Evolutionary conservation across 2,113 vertebrate genomes (phyloP), one percentile per base, ranked within the genome.

Genomic region (Mesembrinibis cayennensis): DNA sequence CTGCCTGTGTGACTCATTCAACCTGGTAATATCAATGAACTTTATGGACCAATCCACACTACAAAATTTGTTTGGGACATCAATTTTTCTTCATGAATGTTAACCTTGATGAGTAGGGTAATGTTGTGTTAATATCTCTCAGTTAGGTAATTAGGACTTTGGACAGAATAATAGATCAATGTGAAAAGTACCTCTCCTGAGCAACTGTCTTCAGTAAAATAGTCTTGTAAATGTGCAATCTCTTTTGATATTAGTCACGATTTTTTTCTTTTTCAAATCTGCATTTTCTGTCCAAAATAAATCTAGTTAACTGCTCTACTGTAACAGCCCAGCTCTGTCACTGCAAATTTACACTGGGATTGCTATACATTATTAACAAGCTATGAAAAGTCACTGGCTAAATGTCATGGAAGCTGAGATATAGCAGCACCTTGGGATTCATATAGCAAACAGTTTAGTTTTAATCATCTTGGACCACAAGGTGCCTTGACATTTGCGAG

Each of bases 281-380:
- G 84, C 77, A 95, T 97, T 98, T 97, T 97, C 93, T 93, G 81
- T 96, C 66, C 91, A 94, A 95, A 97, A 98, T 98, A 98, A 98
- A 98, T 98, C 97, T 98, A 95, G 71, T 97, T 98, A 98, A 98
- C 96, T 96, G 89, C 87, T 96, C 32, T 83, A 95, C 91, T 97
- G 89, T 95, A 97, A 97, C 97, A 87, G 87, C 49, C 94, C 84
- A 96, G 63, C 94, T 97, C 96, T 97, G 90, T 97, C 97, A 97
- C 76, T 94, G 95, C n/a, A 97, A 97, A 98, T 98, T 98, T 98
- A 98, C 98, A 93, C 95, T 96, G 89, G 80, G 90, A 97, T 94
- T 97, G 90, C 96, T 97, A 98, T 98, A 97, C 97, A 98, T 98
- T 98, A 98, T 98, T 98, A 98, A 98, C 95, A 98, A 98, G 97